Base-by-base conservation (phyloP, 2,888 invertebrate species). In the Hirtodrosophila duncani region DNA sequence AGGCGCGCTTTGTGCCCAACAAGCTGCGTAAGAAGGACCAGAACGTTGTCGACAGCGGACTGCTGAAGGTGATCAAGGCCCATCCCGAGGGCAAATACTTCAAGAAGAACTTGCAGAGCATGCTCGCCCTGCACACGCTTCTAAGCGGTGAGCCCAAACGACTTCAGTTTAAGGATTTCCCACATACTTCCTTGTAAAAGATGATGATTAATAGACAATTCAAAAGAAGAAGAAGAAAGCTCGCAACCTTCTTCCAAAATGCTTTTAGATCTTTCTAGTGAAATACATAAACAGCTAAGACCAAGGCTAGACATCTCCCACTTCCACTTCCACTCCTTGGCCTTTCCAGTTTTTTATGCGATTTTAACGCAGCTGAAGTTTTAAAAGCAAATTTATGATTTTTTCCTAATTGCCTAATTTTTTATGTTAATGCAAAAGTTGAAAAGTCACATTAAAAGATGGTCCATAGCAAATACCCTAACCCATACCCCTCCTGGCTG, bases 21-120 rank as follows among this genome's bases (percentile, higher is more conserved):
- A 96, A 96, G 60, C 92, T 95, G 87, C 92, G 96, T 81, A 98
- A 98, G 88, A 88, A 90, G 34, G 98, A 99, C 88, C 98, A 99
- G 89, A 93, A 93, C 87, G 86, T 89, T 16, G 91, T 98, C 0
- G 98, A 98, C 86, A 91, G 91, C 80, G 89, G 89, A 20, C 88
- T 98, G 24, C 87, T 98, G 70, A 92, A 90, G 63, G 94, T 93
- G n/a, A 93, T 99, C 84, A 93, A 93, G 85, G 91, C 92, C 83
- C 91, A 93, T 78, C 88, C 91, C 2, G 98, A 99, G 83, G 94
- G 93, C 88, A 96, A 97, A 88, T 87, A 92, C 75, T 88, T 99
- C 71, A 92, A 93, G 84, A 94, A 94, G 43, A 99, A 99, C 89
- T 90, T 99, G 85, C 93, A 94, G 81, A 91, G 96, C 27, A 93